A percentile compares a stretch with the other conserved stretches of the same genome.
Conservation (phyloP, 92 coral and sea anemone genomes). For the Phenganax stokvisi region DNA sequence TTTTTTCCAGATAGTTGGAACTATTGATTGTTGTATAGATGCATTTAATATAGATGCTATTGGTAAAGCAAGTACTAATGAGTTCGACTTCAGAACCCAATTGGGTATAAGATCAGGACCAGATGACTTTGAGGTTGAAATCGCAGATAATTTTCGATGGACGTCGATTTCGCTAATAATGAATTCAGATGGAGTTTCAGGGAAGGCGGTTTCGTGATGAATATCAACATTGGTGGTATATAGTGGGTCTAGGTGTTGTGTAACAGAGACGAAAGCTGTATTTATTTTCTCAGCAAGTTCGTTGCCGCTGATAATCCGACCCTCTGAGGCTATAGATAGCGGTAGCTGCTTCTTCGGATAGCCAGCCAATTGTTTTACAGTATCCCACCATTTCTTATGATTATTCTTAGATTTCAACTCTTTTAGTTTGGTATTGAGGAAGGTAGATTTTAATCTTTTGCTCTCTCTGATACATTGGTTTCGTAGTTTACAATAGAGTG, state of each 20-base stretch:
- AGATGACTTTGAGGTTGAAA: conserved; percentile 1
- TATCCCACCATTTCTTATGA: conserved; percentile 1
- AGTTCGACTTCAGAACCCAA: conserved; percentile 32
- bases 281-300: conserved; percentile 22
- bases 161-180: conserved; percentile 2
- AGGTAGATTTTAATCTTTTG: not conserved
- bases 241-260: conserved; percentile 16
- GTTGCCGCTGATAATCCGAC: not conserved
- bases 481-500: not conserved
- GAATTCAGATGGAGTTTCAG: conserved; percentile 16
- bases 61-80: conserved; percentile 21
- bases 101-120: conserved; percentile 24
- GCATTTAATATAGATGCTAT: conserved; percentile 38
- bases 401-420: not conserved
- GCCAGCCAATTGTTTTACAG: not conserved
- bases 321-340: not conserved
- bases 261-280: conserved; percentile 31
- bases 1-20: conserved; percentile 19
- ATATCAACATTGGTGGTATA: not conserved
- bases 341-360: not conserved
- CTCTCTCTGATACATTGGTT: not conserved
- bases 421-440: not conserved
- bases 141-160: not conserved
- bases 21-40: conserved; percentile 21
- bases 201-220: not conserved